Percentiles rank a stretch among this genome's conserved stretches.
phyloP scores from a whole-genome alignment of 2,113 vertebrate genomes.

The Rhinichthys klamathensis region DNA sequence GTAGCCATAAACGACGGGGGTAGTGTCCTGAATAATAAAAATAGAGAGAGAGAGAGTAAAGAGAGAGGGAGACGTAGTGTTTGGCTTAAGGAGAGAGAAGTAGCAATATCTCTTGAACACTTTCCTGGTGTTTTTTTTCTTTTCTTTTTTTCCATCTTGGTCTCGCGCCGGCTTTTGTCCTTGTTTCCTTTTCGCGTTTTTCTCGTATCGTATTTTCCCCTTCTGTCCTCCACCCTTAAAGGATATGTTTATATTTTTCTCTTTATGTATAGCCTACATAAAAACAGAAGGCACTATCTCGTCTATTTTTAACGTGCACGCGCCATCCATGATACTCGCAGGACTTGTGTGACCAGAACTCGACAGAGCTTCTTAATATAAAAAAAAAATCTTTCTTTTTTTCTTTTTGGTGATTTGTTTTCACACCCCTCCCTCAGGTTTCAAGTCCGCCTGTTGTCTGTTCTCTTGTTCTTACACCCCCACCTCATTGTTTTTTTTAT shows the following conservation, averaged over 20 bases:
- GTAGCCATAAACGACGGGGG: slow-evolving; percentile 78
- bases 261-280: neutral
- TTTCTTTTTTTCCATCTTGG: slow-evolving; percentile 56
- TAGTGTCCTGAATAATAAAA: slow-evolving; percentile 80
- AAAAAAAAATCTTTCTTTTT: slow-evolving; percentile 47
- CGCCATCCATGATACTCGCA: slow-evolving; percentile 43
- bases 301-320: slow-evolving; percentile 44
- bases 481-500: slow-evolving; percentile 46
- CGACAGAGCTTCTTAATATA: slow-evolving; percentile 54
- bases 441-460: slow-evolving; percentile 71
- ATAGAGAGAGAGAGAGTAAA: slow-evolving; percentile 54
- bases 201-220: slow-evolving; percentile 35
- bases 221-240: slow-evolving; percentile 38
- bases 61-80: slow-evolving; percentile 44
- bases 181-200: slow-evolving; percentile 43
- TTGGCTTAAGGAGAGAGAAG: slow-evolving; percentile 49
- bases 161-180: slow-evolving; percentile 44
- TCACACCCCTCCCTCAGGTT: slow-evolving; percentile 55
- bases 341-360: slow-evolving; percentile 35
- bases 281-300: slow-evolving; percentile 29
- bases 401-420: slow-evolving; percentile 57
- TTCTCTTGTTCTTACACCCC: slow-evolving; percentile 60
- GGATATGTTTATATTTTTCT: neutral
- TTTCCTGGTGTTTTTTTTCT: slow-evolving; percentile 59
- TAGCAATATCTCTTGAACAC: slow-evolving; percentile 57